phyloP scores from a whole-genome alignment of 2,888 invertebrate genomes.

The Eupeodes latifasciatus region DNA sequence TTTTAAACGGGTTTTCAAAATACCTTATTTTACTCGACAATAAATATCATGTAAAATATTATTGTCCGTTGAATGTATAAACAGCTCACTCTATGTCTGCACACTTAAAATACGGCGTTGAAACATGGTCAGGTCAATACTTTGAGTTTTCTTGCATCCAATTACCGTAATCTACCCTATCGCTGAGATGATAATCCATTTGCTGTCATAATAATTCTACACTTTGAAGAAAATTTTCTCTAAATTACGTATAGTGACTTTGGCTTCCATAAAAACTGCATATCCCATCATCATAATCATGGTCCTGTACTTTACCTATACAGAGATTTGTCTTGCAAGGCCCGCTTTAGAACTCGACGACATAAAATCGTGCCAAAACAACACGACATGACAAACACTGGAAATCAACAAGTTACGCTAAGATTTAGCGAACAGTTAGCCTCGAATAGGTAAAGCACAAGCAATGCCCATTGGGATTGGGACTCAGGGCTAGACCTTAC shows the following conservation, averaged over 20 bases:
- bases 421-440: conserved; percentile 68
- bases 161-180: conserved; percentile 27
- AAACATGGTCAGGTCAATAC: background rate
- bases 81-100: no score
- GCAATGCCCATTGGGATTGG: conserved; percentile 10
- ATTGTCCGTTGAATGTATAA: no score
- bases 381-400: conserved; percentile 76
- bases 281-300: background rate
- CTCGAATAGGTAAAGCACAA: conserved; percentile 40
- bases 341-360: conserved; percentile 53
- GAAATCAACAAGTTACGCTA: conserved; percentile 54
- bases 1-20: no score
- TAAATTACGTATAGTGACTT: conserved; percentile 32
- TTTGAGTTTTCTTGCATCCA: conserved; percentile 1
- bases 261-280: conserved; percentile 24
- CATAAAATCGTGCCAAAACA: conserved; percentile 76
- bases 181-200: background rate
- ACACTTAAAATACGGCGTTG: no score
- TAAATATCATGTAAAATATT: no score
- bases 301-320: background rate
- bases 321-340: conserved; percentile 54
- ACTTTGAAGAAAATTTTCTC: conserved; percentile 54
- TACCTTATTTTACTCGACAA: no score
- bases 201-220: conserved; percentile 68
- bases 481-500: conserved; percentile 7